A percentile compares a stretch with the other conserved stretches of the same genome.
Evolutionary conservation across 53 echinoderm and acorn worm genomes (phyloP).

Genomic region (Arbacia lixula): DNA sequence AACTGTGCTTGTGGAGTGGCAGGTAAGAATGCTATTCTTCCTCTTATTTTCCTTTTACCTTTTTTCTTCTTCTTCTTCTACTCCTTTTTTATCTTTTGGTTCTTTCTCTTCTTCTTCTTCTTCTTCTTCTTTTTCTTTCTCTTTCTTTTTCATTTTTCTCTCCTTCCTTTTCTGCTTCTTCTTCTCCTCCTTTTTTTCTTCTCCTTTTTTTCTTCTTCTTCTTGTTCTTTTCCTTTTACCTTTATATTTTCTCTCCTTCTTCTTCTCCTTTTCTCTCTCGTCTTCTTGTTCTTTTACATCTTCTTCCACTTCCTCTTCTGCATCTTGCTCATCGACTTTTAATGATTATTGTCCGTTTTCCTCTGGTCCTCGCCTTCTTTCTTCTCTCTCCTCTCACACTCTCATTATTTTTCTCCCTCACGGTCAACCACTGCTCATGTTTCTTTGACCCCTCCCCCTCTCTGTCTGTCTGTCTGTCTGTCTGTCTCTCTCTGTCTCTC

Average conservation of each 20-base stretch:
- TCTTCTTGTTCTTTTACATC: not conserved
- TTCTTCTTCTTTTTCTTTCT: not conserved
- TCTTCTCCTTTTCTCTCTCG: not conserved
- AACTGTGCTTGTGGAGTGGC: slow-evolving; percentile 67
- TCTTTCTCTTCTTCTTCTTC: not conserved
- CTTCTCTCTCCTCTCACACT: not conserved
- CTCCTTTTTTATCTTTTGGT: not conserved
- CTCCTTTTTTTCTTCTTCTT: not conserved
- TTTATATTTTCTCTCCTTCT: not conserved
- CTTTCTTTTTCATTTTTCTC: not conserved
- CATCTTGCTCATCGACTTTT: no score
- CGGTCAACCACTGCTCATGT: no score
- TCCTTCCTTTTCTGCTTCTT: not conserved
- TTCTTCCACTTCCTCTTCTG: not conserved
- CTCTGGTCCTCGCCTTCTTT: not conserved
- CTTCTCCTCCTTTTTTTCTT: not conserved
- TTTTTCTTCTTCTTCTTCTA: not conserved
- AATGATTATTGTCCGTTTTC: no score
- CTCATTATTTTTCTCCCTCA: not conserved
- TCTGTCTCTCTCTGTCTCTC: not conserved
- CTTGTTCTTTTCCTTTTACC: not conserved
- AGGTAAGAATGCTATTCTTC: slow-evolving; percentile 2
- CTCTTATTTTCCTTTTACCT: not conserved
- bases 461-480: not conserved
- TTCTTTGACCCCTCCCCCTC: not conserved